Conservation (phyloP, 1,140 invertebrate genomes). For the Aphaenogaster floridana region DNA sequence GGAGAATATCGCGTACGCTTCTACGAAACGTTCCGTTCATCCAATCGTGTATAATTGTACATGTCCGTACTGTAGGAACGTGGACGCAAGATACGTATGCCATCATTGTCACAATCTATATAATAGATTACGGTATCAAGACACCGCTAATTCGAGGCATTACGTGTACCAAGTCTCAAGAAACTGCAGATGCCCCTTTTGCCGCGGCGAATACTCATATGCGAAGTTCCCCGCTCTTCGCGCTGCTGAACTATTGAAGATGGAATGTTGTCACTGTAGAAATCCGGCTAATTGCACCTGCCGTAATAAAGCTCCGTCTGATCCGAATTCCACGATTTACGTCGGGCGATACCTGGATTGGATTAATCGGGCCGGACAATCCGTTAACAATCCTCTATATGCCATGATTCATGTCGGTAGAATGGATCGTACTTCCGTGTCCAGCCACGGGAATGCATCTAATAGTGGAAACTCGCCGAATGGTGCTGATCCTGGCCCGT, state of each 20-base stretch:
- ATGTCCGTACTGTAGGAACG: slow-evolving; percentile 81
- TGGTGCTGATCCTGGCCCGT: slow-evolving; percentile 52
- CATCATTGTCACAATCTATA: slow-evolving; percentile 81
- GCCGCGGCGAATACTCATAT: slow-evolving; percentile 81
- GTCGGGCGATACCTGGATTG: slow-evolving; percentile 79
- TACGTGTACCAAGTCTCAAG: slow-evolving; percentile 84
- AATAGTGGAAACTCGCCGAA: slow-evolving; percentile 55
- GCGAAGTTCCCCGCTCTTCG: slow-evolving; percentile 78
- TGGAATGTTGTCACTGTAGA: slow-evolving; percentile 81
- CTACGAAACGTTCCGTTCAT: slow-evolving; percentile 79
- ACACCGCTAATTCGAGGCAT: slow-evolving; percentile 79
- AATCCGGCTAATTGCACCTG: slow-evolving; percentile 79
- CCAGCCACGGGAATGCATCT: slow-evolving; percentile 68
- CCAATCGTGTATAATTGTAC: slow-evolving; percentile 77
- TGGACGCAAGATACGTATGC: slow-evolving; percentile 77
- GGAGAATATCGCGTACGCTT: slow-evolving; percentile 82
- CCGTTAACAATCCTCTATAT: slow-evolving; percentile 83
- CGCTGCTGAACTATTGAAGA: slow-evolving; percentile 74
- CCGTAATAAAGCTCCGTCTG: slow-evolving; percentile 73
- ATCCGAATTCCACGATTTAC: slow-evolving; percentile 81
- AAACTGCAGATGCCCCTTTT: slow-evolving; percentile 81
- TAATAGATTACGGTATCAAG: slow-evolving; percentile 78
- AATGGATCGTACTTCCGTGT: slow-evolving; percentile 75
- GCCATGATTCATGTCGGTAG: slow-evolving; percentile 82
- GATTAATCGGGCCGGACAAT: slow-evolving; percentile 73